Evolutionary conservation across 1,140 invertebrate species (phyloP).

Genomic region (Diorhabda elongata): DNA sequence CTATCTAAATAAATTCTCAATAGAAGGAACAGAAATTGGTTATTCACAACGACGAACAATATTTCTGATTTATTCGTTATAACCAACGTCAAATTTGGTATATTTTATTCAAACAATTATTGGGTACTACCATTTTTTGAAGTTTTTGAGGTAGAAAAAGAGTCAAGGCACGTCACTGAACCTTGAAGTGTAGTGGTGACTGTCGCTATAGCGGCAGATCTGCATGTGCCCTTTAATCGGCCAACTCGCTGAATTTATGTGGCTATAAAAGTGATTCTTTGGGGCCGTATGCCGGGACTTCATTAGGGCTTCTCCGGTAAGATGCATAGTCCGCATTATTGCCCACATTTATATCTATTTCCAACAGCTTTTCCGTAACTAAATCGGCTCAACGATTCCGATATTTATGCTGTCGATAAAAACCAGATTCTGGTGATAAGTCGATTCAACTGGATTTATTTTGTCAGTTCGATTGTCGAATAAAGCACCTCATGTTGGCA

Average conservation of each 20-base stretch:
- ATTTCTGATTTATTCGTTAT: too few relatives aligned
- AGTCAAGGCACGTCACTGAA: constrained; percentile 9
- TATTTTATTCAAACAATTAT: too few relatives aligned
- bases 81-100: too few relatives aligned
- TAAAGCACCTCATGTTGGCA: not conserved
- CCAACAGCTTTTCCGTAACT: constrained; percentile 29
- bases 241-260: constrained; percentile 33
- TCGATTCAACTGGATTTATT: constrained; percentile 2
- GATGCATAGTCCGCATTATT: constrained; percentile 36
- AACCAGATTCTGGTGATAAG: constrained; percentile 4
- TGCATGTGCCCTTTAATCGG: constrained; percentile 38
- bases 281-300: constrained; percentile 37
- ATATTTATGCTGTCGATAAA: constrained; percentile 17
- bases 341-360: constrained; percentile 38
- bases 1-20: too few relatives aligned
- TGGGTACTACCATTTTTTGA: too few relatives aligned
- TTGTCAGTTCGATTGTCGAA: constrained; percentile 2
- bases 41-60: too few relatives aligned
- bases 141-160: too few relatives aligned
- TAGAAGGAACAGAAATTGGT: too few relatives aligned
- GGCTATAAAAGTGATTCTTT: constrained; percentile 41
- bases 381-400: constrained; percentile 28
- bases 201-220: constrained; percentile 28
- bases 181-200: constrained; percentile 19
- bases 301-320: constrained; percentile 35